These are phyloP conservation scores for Peromyscus attwateri DNA, from an alignment of 2,797 vertebrate species.

Conservation along the genomic window DNA sequence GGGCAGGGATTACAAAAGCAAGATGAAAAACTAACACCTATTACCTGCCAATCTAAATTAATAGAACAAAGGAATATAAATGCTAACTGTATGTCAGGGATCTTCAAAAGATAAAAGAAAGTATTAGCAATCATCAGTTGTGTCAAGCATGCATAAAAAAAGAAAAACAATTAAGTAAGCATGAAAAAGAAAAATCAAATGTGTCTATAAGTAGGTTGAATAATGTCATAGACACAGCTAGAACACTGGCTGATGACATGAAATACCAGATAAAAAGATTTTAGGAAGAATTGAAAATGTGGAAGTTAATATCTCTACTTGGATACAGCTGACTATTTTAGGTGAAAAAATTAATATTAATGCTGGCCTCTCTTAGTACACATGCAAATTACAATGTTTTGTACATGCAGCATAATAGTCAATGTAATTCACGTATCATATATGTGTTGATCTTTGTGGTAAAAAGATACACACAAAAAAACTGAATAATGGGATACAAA, in stretches of 20 bases:
- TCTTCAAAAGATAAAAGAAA: neutral
- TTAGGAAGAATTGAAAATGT: neutral
- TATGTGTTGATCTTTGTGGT: neutral
- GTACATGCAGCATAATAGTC: neutral
- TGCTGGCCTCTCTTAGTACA: neutral
- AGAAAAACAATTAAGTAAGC: neutral
- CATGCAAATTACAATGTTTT: neutral
- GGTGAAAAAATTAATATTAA: neutral
- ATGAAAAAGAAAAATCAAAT: conserved; percentile 58
- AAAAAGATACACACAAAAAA: neutral
- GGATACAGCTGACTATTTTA: neutral
- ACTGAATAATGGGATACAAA: neutral
- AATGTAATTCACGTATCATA: neutral
- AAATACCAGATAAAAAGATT: neutral
- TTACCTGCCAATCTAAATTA: neutral
- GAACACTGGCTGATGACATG: neutral
- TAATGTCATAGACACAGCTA: neutral
- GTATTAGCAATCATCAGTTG: neutral
- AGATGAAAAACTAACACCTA: neutral
- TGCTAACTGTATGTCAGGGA: neutral
- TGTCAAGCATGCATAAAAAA: neutral
- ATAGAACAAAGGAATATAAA: neutral
- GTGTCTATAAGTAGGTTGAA: neutral
- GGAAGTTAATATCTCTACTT: neutral
- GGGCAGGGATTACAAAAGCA: neutral